These are phyloP conservation scores for Catocala fraxini DNA, from an alignment of 2,888 invertebrate species.

Conservation along the genomic window DNA sequence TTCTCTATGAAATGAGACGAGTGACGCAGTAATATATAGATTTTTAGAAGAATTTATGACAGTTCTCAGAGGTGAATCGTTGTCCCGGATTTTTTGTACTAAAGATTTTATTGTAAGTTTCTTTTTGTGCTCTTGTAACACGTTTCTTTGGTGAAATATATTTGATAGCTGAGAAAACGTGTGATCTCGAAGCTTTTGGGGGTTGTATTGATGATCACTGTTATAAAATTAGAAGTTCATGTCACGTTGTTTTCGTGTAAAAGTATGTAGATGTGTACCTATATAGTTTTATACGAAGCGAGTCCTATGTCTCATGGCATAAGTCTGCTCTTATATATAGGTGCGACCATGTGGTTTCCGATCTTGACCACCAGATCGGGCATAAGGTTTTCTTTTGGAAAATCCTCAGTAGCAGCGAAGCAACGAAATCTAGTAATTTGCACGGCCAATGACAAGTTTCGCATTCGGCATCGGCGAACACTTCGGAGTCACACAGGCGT, in stretches of 20 bases:
- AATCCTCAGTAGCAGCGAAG: too few species aligned
- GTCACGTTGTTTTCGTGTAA: background rate
- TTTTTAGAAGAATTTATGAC: conserved; percentile 23
- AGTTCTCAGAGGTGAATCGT: conserved; percentile 2
- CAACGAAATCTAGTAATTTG: too few species aligned
- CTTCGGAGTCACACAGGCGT: too few species aligned
- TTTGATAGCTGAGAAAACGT: background rate
- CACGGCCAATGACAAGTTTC: too few species aligned
- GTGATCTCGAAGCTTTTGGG: conserved; percentile 6
- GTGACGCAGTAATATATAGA: conserved; percentile 26
- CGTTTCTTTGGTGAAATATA: conserved; percentile 5
- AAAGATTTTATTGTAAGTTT: conserved; percentile 9
- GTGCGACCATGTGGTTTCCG: too few species aligned
- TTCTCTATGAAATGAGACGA: conserved; percentile 41
- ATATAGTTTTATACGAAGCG: too few species aligned
- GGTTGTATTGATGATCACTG: background rate
- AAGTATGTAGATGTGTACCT: background rate
- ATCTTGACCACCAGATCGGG: too few species aligned
- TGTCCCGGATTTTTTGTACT: conserved; percentile 1
- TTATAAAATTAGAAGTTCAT: background rate
- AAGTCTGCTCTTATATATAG: too few species aligned
- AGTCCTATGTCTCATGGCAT: too few species aligned
- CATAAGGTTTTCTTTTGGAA: too few species aligned
- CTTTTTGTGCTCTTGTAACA: conserved; percentile 1
- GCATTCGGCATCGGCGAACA: too few species aligned